Evolutionary conservation across 2,888 invertebrate genomes (phyloP), one percentile per base, ranked within the genome.

Genomic region (Oxyscelio sp.): DNA sequence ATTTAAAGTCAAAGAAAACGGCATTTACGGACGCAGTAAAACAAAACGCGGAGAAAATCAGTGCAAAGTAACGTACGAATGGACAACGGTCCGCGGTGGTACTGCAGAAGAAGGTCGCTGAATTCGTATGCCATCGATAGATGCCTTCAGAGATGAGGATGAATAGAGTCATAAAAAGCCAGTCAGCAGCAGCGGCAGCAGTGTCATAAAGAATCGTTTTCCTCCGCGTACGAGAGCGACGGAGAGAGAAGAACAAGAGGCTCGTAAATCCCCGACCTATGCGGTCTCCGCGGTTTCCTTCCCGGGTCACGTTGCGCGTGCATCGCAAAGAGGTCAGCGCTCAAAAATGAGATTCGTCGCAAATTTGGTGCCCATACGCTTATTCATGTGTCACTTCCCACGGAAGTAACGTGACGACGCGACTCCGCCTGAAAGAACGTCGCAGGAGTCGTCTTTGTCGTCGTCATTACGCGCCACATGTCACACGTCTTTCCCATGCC

Each of bases 201-300:
- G 87, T 91, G 92, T 90, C 91, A 90, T 92, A 91, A 87, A 88
- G 85, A 85, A 83, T 86, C 83, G 87, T 86, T 88, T 85, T 87
- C 73, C 77, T 79, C 54, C 68, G 77, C 70, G 75, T 71, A 63
- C 68, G 81, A 78, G 82, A 63, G 68, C 66, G 66, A 81, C 74
- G 78, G 70, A 75, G 83, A 81, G 71, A 70, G 83, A 85, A 83
- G 75, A 83, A 86, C 79, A 83, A 80, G 86, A 85, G 74, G 88
- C 68, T 88, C 92, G 89, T 92, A 92, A 92, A 92, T 92, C 90
- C 90, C 80, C 80, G 83, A 83, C 90, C 91, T 91, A 92, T 91
- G 90, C 89, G 89, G 90, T 90, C 73, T 90, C 87, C 90, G 92
- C 87, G 92, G 91, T 91, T 92, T 91, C 89, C 90, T 91, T 89